A percentile compares a stretch with the other conserved stretches of the same genome.
Conservation (phyloP, 1,140 invertebrate genomes). For the Cepaea nemoralis region DNA sequence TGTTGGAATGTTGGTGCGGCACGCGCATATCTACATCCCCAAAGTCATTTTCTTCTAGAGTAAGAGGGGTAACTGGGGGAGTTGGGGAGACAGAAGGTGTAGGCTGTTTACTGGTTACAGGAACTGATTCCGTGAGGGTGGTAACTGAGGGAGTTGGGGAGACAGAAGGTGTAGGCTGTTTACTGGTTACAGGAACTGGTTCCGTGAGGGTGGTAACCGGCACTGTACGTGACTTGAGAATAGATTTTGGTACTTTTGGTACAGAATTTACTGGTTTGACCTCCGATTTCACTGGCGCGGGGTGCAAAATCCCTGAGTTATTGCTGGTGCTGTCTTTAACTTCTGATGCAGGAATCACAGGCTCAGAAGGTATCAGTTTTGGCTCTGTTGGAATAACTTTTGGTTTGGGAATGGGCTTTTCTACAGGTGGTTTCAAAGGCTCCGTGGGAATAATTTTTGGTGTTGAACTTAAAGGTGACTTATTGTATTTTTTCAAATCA, state of each 20-base stretch:
- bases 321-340: not conserved
- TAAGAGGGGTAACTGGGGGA: not conserved
- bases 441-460: slow-evolving; percentile 33
- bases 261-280: not conserved
- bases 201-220: not conserved
- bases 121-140: not conserved
- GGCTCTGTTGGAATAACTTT: slow-evolving; percentile 11
- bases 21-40: slow-evolving; percentile 38
- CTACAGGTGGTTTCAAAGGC: slow-evolving; percentile 4
- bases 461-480: not conserved
- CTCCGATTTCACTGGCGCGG: not conserved
- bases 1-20: not conserved
- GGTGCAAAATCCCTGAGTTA: not conserved
- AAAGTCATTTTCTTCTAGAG: slow-evolving; percentile 10
- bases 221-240: not conserved
- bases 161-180: not conserved
- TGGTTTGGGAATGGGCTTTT: not conserved
- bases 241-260: slow-evolving; percentile 18
- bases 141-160: not conserved
- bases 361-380: slow-evolving; percentile 10
- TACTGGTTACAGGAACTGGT: not conserved
- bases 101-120: not conserved
- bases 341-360: not conserved
- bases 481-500: not conserved
- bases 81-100: not conserved